These are phyloP conservation scores for Hirtodrosophila histrioides DNA, from an alignment of 2,888 invertebrate genomes.

Conservation along the genomic window DNA sequence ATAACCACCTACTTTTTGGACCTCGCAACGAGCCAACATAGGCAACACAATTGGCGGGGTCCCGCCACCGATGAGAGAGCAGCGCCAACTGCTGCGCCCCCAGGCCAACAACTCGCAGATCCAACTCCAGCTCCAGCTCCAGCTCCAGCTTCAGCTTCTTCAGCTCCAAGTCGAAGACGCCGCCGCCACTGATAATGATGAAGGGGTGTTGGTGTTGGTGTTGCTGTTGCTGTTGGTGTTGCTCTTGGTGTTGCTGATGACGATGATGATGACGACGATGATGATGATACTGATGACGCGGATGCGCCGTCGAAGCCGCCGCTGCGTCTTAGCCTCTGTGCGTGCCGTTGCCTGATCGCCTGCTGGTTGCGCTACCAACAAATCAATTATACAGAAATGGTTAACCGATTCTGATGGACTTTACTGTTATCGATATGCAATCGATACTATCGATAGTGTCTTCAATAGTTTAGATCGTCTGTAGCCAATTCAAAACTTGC, in stretches of 20 bases:
- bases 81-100: conserved; percentile 56
- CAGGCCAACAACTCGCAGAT: conserved; percentile 27
- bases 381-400: conserved; percentile 2
- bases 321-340: conserved; percentile 16
- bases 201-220: conserved; percentile 63
- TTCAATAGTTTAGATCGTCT: too few species aligned
- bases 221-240: conserved; percentile 48
- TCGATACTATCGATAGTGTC: too few species aligned
- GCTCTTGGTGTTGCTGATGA: conserved; percentile 29
- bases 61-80: conserved; percentile 61
- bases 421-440: background rate
- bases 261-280: conserved; percentile 4
- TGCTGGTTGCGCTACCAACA: conserved; percentile 28
- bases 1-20: conserved; percentile 82
- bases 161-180: conserved; percentile 35
- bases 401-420: too few species aligned
- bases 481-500: too few species aligned
- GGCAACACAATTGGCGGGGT: conserved; percentile 48
- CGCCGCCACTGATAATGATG: conserved; percentile 76
- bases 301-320: conserved; percentile 40
- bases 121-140: conserved; percentile 7
- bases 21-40: conserved; percentile 34
- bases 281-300: conserved; percentile 62
- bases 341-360: conserved; percentile 6
- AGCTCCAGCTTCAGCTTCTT: background rate